Evolutionary conservation across 2,113 vertebrate species (phyloP).

Genomic region (Oceanites oceanicus): DNA sequence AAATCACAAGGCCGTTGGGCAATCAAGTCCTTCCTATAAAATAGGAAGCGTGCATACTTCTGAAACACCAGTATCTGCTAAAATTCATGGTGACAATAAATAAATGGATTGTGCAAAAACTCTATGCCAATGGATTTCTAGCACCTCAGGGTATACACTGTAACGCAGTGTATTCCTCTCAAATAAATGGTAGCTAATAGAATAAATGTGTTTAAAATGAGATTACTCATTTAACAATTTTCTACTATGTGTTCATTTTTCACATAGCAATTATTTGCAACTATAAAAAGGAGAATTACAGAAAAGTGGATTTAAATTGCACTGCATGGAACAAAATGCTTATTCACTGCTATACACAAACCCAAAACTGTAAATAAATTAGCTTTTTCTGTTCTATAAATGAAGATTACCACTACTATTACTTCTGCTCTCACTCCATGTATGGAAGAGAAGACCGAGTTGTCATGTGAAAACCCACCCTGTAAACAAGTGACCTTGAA

Average conservation of each 20-base stretch:
- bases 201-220: conserved; percentile 8
- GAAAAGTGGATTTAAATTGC: conserved; percentile 23
- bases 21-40: background rate
- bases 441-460: background rate
- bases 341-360: conserved; percentile 3
- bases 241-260: conserved; percentile 3
- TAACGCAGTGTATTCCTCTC: background rate
- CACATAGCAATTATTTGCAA: conserved; percentile 6
- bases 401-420: background rate
- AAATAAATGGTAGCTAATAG: background rate
- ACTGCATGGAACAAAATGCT: background rate
- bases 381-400: background rate
- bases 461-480: background rate
- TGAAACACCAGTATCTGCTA: background rate
- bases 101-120: background rate
- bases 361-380: background rate
- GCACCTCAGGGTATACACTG: background rate
- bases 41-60: background rate
- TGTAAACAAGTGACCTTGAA: background rate
- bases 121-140: background rate
- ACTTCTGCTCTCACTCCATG: background rate
- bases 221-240: background rate
- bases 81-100: background rate
- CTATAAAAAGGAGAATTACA: background rate
- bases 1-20: background rate